Base-by-base conservation (phyloP, 2,888 invertebrate species). In the Erpobdella octoculata region DNA sequence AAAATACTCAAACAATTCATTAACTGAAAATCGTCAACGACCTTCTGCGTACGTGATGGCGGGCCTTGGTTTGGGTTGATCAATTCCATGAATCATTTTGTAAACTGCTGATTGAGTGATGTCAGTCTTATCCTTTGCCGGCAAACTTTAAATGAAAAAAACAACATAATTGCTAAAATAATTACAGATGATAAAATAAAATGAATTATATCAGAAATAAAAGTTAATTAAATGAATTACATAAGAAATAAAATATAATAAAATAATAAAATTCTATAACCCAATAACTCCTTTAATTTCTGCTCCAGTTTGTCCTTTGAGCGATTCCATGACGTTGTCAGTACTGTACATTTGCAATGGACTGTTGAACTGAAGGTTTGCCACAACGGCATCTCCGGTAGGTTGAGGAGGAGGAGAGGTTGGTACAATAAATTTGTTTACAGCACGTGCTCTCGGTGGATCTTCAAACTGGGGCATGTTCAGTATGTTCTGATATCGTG, bases 341-440 rank as follows among this genome's bases (percentile, higher is more conserved):
- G 76, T 76, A 25, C 81, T 80, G 74, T 82, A 82, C 74, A 82
- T 75, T 28, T 77, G 73, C 33, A 82, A 72, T 1, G 82, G 82
- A 1, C 79, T 78, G 75, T 82, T 82, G 75, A 82, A 82, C 73
- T 81, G 81, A 48, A 78, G 71, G 71, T 77, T 76, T 12, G 74
- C 74, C n/a, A 75, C 75, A 28, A 72, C 70, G 2, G 73, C 74
- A 12, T 72, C 72, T 15, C 72, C 74, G 15, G 68, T 15, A n/a
- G 37, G 31, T 6, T 31, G 35, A 3, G 62, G 64, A 28, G 67
- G 28, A 2, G 68, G 31, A 9, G 25, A 21, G 9, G 53, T 25
- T 9, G 46, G 18, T 15, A 18, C 33, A 9, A 59, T n/a, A n/a
- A n/a, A n/a, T n/a, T n/a, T n/a, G n/a, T n/a, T n/a, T n/a, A n/a